Conservation (phyloP, 2,797 vertebrate genomes). For the Platalea minor region DNA sequence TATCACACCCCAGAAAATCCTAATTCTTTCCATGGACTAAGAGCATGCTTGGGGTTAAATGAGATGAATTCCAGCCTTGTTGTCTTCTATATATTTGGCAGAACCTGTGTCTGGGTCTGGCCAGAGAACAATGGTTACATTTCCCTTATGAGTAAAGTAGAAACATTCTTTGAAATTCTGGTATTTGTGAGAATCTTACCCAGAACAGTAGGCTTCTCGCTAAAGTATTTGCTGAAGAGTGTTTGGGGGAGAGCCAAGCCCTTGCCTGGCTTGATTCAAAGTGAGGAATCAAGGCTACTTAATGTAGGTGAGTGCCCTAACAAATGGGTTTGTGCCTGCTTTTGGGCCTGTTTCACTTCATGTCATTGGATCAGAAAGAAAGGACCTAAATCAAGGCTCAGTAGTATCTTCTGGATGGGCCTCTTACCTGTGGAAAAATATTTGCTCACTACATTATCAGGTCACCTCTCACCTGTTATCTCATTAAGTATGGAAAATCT, state of each 20-base stretch:
- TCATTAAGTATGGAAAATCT: not conserved
- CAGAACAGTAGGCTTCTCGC: slow-evolving; percentile 46
- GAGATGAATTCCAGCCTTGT: slow-evolving; percentile 35
- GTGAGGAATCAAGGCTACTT: slow-evolving; percentile 4
- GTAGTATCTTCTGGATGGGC: not conserved
- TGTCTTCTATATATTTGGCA: slow-evolving; percentile 28
- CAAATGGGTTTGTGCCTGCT: not conserved
- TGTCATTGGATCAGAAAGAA: not conserved
- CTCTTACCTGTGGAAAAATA: not conserved
- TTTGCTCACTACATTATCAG: not conserved
- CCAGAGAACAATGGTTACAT: slow-evolving; percentile 11
- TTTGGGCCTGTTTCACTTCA: not conserved
- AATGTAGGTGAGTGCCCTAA: slow-evolving; percentile 24
- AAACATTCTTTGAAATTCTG: slow-evolving; percentile 47
- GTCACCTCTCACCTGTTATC: not conserved
- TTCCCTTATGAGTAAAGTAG: not conserved
- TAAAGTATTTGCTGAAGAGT: slow-evolving; percentile 26
- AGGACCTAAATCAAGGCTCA: not conserved
- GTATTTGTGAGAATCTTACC: slow-evolving; percentile 45
- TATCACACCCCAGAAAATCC: not conserved
- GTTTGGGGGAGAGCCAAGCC: not conserved
- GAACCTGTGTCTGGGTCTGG: slow-evolving; percentile 13
- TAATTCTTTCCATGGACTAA: slow-evolving; percentile 13
- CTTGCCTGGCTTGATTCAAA: slow-evolving; percentile 7
- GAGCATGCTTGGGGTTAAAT: slow-evolving; percentile 9